Evolutionary conservation across 2,888 invertebrate species (phyloP).

Genomic region (Laothoe populi): DNA sequence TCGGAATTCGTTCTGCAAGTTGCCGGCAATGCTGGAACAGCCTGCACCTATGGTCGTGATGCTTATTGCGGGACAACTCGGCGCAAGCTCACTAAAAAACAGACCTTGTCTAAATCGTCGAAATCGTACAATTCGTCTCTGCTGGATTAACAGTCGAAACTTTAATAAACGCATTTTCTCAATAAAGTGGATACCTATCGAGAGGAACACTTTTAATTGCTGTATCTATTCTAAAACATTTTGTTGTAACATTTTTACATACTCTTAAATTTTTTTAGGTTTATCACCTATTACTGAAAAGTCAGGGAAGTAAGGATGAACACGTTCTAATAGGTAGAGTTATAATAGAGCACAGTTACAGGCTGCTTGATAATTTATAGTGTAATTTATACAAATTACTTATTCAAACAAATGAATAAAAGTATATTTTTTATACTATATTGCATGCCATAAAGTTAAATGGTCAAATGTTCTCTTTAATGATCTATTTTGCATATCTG

Average conservation of each 20-base stretch:
- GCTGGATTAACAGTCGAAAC: neutral
- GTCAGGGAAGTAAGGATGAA: neutral
- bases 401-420: neutral
- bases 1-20: constrained; percentile 65
- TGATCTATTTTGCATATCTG: constrained; percentile 53
- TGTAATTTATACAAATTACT: neutral
- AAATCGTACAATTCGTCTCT: constrained; percentile 18
- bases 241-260: neutral
- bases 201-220: neutral
- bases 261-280: constrained; percentile 20
- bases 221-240: neutral
- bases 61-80: constrained; percentile 39
- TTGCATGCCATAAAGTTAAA: constrained; percentile 49
- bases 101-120: constrained; percentile 1
- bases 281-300: neutral
- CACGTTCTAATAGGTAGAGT: neutral
- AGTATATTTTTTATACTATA: constrained; percentile 32
- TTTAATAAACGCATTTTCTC: neutral
- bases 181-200: neutral
- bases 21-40: constrained; percentile 37
- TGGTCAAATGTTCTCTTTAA: constrained; percentile 51
- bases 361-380: neutral
- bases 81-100: constrained; percentile 34
- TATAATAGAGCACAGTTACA: neutral
- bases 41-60: constrained; percentile 36